Evolutionary conservation across 2,888 invertebrate species (phyloP).

Genomic region (Sminthurides aquaticus): DNA sequence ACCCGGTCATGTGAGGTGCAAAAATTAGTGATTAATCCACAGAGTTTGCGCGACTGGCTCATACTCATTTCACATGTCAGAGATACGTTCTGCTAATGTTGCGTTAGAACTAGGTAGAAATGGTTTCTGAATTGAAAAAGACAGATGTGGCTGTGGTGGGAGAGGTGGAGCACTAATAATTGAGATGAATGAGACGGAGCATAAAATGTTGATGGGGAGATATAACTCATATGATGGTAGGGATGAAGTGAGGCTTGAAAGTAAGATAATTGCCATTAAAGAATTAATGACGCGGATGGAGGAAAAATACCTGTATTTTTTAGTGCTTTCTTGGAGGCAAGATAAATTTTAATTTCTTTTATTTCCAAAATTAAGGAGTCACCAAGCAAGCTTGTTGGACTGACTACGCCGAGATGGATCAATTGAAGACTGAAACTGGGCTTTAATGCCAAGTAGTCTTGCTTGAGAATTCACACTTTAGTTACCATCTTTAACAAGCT

Average conservation of each 20-base stretch:
- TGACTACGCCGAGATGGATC: background rate
- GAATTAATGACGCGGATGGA: background rate
- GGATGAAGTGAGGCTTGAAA: background rate
- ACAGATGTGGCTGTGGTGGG: background rate
- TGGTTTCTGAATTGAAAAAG: background rate
- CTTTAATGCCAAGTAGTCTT: no score
- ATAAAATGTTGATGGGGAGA: background rate
- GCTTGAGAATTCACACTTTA: no score
- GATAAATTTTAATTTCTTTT: background rate
- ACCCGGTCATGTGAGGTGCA: conserved; percentile 28
- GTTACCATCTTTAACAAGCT: no score
- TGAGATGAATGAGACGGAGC: conserved; percentile 17
- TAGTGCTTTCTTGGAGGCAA: background rate
- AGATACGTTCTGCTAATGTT: background rate
- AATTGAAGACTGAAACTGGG: no score
- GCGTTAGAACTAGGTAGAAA: background rate
- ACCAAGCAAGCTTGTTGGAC: background rate
- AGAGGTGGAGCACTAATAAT: conserved; percentile 14
- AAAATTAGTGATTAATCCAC: conserved; percentile 30
- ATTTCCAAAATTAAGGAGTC: background rate
- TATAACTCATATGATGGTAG: background rate
- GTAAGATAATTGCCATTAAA: background rate
- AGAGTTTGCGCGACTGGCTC: background rate
- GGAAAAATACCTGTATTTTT: background rate
- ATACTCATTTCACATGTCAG: background rate